phyloP scores from a whole-genome alignment of 2,113 vertebrate genomes.

The Gymnarchus niloticus region DNA sequence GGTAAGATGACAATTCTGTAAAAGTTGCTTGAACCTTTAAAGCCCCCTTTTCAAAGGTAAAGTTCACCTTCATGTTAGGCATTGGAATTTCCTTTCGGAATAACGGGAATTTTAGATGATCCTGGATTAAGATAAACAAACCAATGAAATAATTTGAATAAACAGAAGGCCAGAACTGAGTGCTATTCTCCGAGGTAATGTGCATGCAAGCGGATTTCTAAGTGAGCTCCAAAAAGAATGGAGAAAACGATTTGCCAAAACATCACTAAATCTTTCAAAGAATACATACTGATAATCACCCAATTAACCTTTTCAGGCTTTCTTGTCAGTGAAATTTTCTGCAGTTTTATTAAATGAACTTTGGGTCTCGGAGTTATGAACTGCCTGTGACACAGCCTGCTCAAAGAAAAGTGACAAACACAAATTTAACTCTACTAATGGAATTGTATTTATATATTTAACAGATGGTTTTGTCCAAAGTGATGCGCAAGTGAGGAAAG shows the following conservation, averaged over 20 bases:
- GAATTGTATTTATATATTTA: no score
- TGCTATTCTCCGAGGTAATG: neutral
- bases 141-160: constrained; percentile 6
- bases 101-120: neutral
- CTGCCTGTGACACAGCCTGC: constrained; percentile 27
- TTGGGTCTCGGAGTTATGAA: constrained; percentile 31
- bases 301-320: constrained; percentile 76
- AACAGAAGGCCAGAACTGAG: constrained; percentile 19
- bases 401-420: neutral
- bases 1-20: constrained; percentile 36
- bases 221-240: neutral
- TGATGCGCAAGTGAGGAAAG: no score
- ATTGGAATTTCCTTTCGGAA: constrained; percentile 5
- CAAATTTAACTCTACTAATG: constrained; percentile 45
- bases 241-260: constrained; percentile 35
- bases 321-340: constrained; percentile 60
- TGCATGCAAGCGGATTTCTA: neutral
- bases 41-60: neutral
- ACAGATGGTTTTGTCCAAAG: no score
- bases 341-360: constrained; percentile 56
- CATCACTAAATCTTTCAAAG: constrained; percentile 70
- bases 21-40: constrained; percentile 36
- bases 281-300: constrained; percentile 66
- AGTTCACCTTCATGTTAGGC: neutral
- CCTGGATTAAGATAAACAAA: neutral